Percentiles rank a stretch among this genome's conserved stretches.
Conservation (phyloP, 2,888 invertebrate genomes). For the Ferdinandea cuprea region DNA sequence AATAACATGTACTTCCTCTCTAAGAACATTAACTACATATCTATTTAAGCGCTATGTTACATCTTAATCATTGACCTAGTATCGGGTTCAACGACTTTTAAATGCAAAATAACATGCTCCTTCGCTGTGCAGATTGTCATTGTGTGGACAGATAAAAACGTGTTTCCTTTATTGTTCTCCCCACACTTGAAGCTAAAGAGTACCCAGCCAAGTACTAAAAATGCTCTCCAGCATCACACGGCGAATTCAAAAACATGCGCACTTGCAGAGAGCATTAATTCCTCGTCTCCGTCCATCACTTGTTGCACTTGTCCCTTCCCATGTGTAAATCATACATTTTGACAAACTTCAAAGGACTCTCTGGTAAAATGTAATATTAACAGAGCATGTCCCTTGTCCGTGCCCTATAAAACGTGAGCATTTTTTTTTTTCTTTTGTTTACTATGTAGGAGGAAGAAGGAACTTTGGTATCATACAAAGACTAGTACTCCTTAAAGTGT, state of each 20-base stretch:
- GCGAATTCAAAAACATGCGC: conserved; percentile 61
- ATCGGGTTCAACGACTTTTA: conserved; percentile 61
- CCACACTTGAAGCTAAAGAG: neutral
- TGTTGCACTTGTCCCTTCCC: conserved; percentile 47
- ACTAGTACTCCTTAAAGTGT: conserved; percentile 1
- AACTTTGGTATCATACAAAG: neutral
- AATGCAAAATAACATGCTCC: conserved; percentile 35
- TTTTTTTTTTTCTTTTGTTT: neutral
- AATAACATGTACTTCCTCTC: no score
- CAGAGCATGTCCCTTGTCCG: neutral
- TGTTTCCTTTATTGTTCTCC: conserved; percentile 1
- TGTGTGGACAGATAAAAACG: conserved; percentile 7
- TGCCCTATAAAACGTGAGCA: conserved; percentile 53
- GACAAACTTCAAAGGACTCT: conserved; percentile 28
- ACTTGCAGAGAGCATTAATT: neutral
- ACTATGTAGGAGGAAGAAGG: neutral
- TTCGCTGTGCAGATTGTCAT: neutral
- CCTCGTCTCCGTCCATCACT: conserved; percentile 33
- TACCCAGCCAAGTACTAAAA: conserved; percentile 26
- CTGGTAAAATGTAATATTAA: conserved; percentile 33
- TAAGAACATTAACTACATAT: no score
- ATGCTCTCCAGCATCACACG: neutral
- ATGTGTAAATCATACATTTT: neutral
- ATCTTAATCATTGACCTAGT: conserved; percentile 58
- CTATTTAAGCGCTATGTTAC: conserved; percentile 28